These are phyloP conservation scores for Pachyrhynchus sulphureomaculatus DNA, from an alignment of 1,140 invertebrate species.

Conservation along the genomic window DNA sequence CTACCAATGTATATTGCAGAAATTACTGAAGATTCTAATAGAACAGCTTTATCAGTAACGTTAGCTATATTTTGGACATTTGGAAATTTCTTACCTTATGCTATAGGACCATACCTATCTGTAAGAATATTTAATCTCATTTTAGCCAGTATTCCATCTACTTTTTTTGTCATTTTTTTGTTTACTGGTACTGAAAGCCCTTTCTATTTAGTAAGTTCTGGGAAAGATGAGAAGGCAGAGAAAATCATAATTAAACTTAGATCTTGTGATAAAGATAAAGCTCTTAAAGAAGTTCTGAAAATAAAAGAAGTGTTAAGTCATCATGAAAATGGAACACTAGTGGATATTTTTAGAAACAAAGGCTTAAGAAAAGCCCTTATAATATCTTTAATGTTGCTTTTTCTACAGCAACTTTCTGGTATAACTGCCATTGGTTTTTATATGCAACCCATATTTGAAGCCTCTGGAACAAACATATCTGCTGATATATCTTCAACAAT, in stretches of 20 bases:
- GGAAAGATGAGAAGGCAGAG: constrained; percentile 60
- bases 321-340: constrained; percentile 9
- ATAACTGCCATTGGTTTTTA: constrained; percentile 82
- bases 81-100: constrained; percentile 38
- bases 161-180: constrained; percentile 58
- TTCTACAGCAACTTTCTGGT: constrained; percentile 75
- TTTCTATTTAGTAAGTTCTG: constrained; percentile 64
- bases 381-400: constrained; percentile 67
- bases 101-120: constrained; percentile 34
- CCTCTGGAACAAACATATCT: constrained; percentile 58
- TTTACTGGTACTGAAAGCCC: constrained; percentile 70
- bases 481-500: constrained; percentile 68
- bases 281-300: constrained; percentile 59
- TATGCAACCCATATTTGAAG: constrained; percentile 68
- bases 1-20: constrained; percentile 68
- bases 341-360: constrained; percentile 51
- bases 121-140: constrained; percentile 54
- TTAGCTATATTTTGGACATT: constrained; percentile 32
- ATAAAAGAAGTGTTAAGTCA: constrained; percentile 24
- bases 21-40: constrained; percentile 64
- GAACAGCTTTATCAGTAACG: constrained; percentile 54
- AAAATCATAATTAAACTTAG: constrained; percentile 65
- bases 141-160: constrained; percentile 52
- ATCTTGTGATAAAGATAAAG: constrained; percentile 51
- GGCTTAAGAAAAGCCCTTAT: constrained; percentile 66